phyloP scores from a whole-genome alignment of 2,888 invertebrate genomes.

The Drosophila parthenogenetica region DNA sequence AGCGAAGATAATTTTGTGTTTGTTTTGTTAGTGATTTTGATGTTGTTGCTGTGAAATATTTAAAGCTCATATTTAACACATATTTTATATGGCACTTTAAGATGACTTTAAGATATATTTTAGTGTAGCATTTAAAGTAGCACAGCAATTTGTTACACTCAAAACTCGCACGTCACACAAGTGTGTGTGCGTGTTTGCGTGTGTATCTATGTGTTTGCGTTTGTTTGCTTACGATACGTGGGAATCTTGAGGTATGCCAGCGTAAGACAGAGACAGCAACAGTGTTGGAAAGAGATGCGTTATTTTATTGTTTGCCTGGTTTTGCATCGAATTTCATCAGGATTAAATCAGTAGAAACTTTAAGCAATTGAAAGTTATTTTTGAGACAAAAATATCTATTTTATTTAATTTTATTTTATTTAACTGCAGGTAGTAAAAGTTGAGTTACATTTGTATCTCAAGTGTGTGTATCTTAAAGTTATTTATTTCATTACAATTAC shows the following conservation, averaged over 20 bases:
- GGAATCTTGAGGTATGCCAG: slow-evolving; percentile 38
- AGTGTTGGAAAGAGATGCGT: neutral
- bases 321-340: slow-evolving; percentile 11
- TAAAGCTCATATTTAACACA: slow-evolving; percentile 65
- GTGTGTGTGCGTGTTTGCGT: neutral
- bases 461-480: neutral
- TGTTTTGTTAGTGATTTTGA: slow-evolving; percentile 17
- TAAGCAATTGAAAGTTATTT: slow-evolving; percentile 5
- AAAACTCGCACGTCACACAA: slow-evolving; percentile 37
- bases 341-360: neutral
- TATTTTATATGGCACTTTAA: slow-evolving; percentile 62
- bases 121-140: slow-evolving; percentile 70
- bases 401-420: slow-evolving; percentile 2
- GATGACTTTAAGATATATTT: slow-evolving; percentile 67
- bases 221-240: slow-evolving; percentile 30
- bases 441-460: slow-evolving; percentile 1
- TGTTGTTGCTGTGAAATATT: slow-evolving; percentile 47
- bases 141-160: slow-evolving; percentile 68
- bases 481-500: slow-evolving; percentile 5
- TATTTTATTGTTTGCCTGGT: slow-evolving; percentile 20
- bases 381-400: neutral
- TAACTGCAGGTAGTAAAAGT: neutral
- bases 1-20: slow-evolving; percentile 43
- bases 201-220: slow-evolving; percentile 5
- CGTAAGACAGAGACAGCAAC: slow-evolving; percentile 19